These are phyloP conservation scores for Eueremaeus valkanovi DNA, from an alignment of 2,888 invertebrate genomes.

Conservation along the genomic window DNA sequence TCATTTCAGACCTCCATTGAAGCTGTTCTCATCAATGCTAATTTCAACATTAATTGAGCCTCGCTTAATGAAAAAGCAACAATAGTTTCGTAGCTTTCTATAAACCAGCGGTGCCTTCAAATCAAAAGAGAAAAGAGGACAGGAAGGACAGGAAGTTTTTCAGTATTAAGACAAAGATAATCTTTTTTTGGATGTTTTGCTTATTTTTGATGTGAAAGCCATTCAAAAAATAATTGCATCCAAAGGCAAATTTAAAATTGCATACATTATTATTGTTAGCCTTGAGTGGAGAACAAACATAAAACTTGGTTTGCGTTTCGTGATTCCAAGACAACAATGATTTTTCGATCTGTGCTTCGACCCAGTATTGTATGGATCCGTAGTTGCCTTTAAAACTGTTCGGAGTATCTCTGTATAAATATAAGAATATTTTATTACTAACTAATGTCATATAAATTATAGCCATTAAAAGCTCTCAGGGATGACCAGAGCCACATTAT, in stretches of 20 bases:
- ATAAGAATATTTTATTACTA: not conserved
- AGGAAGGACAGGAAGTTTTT: too few species aligned
- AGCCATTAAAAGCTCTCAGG: not conserved
- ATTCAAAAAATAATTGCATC: not conserved
- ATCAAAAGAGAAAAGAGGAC: not conserved
- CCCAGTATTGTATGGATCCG: conserved; percentile 14
- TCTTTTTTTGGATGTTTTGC: not conserved
- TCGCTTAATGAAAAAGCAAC: conserved; percentile 15
- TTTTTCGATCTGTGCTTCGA: conserved; percentile 24
- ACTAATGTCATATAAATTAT: too few species aligned
- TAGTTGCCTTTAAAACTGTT: not conserved
- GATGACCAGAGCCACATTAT: too few species aligned
- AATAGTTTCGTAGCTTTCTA: not conserved
- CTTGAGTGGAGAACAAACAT: conserved; percentile 11
- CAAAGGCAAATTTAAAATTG: not conserved
- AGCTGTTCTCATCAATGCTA: not conserved
- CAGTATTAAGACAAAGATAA: not conserved
- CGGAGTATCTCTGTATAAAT: conserved; percentile 15
- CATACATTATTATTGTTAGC: conserved; percentile 21
- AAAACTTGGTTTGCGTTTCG: not conserved
- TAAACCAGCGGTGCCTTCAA: conserved; percentile 18
- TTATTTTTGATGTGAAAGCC: not conserved
- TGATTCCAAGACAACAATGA: conserved; percentile 23
- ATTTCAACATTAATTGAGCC: conserved; percentile 14
- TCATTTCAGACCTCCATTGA: conserved; percentile 15